Percentiles rank a stretch among this genome's conserved stretches.
These are phyloP conservation scores for Lethocerus indicus DNA, from an alignment of 1,140 invertebrate species.

Conservation along the genomic window DNA sequence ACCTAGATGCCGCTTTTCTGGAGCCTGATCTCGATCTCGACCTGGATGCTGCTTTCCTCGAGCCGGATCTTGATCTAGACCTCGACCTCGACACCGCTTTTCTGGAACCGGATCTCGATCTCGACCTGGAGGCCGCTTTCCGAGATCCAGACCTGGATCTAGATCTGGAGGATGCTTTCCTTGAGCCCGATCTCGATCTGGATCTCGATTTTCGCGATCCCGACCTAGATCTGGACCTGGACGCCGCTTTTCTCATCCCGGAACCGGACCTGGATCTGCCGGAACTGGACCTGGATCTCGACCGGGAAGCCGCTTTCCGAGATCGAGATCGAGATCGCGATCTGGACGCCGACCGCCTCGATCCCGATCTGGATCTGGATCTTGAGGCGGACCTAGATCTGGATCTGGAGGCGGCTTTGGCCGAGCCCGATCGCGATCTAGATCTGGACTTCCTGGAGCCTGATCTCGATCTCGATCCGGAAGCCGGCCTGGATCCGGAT, in stretches of 20 bases:
- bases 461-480: slow-evolving; percentile 11
- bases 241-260: slow-evolving; percentile 1
- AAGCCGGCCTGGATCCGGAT: slow-evolving; percentile 7
- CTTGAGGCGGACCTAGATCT: slow-evolving; percentile 19
- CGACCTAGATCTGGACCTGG: slow-evolving; percentile 15
- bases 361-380: slow-evolving; percentile 11
- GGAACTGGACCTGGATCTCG: slow-evolving; percentile 12
- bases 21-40: slow-evolving; percentile 15
- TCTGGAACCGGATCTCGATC: slow-evolving; percentile 11
- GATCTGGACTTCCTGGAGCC: slow-evolving; percentile 16
- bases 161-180: slow-evolving; percentile 16
- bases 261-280: slow-evolving; percentile 18
- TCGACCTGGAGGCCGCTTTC: slow-evolving; percentile 12
- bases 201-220: slow-evolving; percentile 21
- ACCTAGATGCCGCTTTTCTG: slow-evolving; percentile 11
- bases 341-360: slow-evolving; percentile 13
- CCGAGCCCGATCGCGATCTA: slow-evolving; percentile 18
- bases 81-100: slow-evolving; percentile 19
- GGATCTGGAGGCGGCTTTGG: slow-evolving; percentile 19
- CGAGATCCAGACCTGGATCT: slow-evolving; percentile 17
- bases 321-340: slow-evolving; percentile 18
- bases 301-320: slow-evolving; percentile 12
- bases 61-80: slow-evolving; percentile 13
- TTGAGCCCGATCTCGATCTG: slow-evolving; percentile 17
- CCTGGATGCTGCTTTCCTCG: slow-evolving; percentile 12